Evolutionary conservation across 2,888 invertebrate genomes (phyloP).

Genomic region (Cheilosia pagana): DNA sequence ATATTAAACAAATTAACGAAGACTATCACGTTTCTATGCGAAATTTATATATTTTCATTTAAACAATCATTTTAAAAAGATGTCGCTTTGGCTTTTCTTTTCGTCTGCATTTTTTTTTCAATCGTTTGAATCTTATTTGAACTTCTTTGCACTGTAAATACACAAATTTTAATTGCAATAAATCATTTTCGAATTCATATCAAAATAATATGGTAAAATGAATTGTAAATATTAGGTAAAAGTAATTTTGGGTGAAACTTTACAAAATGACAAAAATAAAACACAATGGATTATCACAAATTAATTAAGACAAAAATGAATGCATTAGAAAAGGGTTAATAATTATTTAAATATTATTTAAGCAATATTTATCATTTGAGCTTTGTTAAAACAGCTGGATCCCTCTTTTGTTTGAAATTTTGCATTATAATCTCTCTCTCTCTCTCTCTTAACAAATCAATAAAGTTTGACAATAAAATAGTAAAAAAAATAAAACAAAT

Average conservation of each 20-base stretch:
- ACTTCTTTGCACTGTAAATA: conserved; percentile 65
- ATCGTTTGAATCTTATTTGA: conserved; percentile 24
- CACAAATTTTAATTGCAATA: conserved; percentile 58
- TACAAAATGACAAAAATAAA: conserved; percentile 22
- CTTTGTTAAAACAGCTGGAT: conserved; percentile 34
- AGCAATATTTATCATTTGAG: conserved; percentile 10
- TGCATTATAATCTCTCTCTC: conserved; percentile 43
- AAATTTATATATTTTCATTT: conserved; percentile 31
- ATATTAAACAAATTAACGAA: conserved; percentile 69
- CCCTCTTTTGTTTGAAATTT: conserved; percentile 37
- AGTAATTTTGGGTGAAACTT: conserved; percentile 35
- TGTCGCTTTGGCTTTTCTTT: conserved; percentile 67
- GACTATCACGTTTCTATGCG: conserved; percentile 72
- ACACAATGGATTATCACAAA: conserved; percentile 39
- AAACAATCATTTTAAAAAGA: conserved; percentile 52
- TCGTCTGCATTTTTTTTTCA: conserved; percentile 15
- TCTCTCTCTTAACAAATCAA: conserved; percentile 65
- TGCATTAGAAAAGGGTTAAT: conserved; percentile 11
- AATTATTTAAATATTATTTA: conserved; percentile 32
- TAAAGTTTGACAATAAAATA: conserved; percentile 75
- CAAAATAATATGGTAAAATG: conserved; percentile 59
- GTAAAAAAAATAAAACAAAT: conserved; percentile 46
- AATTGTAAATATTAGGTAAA: conserved; percentile 70
- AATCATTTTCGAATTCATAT: conserved; percentile 61
- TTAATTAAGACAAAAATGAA: conserved; percentile 1